These are phyloP conservation scores for Caiman crocodilus DNA, from an alignment of 2,797 vertebrate species.

Conservation along the genomic window DNA sequence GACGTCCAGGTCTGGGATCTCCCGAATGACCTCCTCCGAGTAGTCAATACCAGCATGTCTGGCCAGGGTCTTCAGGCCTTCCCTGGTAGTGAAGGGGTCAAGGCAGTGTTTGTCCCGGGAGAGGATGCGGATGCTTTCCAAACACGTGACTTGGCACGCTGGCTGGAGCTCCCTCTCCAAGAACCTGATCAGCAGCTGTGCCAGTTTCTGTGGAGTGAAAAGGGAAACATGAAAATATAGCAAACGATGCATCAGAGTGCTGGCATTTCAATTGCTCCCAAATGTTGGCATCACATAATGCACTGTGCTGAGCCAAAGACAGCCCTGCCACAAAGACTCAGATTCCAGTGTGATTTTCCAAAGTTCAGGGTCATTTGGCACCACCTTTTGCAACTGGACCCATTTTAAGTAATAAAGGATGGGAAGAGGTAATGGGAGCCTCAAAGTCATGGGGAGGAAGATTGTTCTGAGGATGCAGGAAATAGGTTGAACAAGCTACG, in stretches of 20 bases:
- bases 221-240: background rate
- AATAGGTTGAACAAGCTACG: background rate
- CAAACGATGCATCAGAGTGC: accelerated
- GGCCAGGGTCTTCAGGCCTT: slow-evolving; percentile 86
- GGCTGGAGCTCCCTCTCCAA: slow-evolving; percentile 89
- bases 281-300: accelerated
- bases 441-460: background rate
- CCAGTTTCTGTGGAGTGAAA: slow-evolving; percentile 83
- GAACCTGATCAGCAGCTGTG: slow-evolving; percentile 86
- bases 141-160: slow-evolving; percentile 88
- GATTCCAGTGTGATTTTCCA: accelerated
- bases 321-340: background rate
- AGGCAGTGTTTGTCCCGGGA: slow-evolving; percentile 89
- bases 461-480: background rate
- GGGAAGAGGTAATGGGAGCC: background rate
- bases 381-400: background rate
- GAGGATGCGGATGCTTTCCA: slow-evolving; percentile 92
- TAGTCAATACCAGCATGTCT: slow-evolving; percentile 82
- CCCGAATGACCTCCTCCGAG: slow-evolving; percentile 65
- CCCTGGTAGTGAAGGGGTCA: slow-evolving; percentile 82
- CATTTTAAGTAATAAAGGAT: background rate
- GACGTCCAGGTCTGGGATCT: slow-evolving; percentile 86
- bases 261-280: accelerated
- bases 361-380: accelerated
- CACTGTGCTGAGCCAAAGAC: background rate